Evolutionary conservation across 2,113 vertebrate genomes (phyloP), one percentile per base, ranked within the genome.

Genomic region (Proteles cristata): DNA sequence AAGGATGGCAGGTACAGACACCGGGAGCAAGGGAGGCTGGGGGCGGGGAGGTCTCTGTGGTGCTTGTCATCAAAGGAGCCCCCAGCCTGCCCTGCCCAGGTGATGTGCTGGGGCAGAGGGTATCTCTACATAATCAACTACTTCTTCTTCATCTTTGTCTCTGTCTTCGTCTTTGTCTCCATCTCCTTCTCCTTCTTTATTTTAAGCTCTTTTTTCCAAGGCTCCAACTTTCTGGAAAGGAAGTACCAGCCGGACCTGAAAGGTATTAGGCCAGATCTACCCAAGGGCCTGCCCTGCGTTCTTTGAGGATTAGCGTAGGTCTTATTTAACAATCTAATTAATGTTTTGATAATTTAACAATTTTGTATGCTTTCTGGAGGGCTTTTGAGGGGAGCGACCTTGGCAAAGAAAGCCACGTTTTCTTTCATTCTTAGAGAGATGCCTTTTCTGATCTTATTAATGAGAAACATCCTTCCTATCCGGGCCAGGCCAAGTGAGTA

Each of bases 281-380:
- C 98, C 97, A 96, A 98, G 96, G 39, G 55, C 84, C 58, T 88
- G 82, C 80, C 97, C 97, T 65, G 77, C 31, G 88, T 80, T 97
- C 84, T 93, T 97, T 76, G 65, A 97, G 97, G 94, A 98, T 98
- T 98, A 98, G 88, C 69, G 63, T 97, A 23, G 61, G 93, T 97
- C 97, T 98, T 98, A 97, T 93, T 94, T 97, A 98, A 97, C 97
- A 94, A 97, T 98, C 94, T 97, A 98, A 99, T 98, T 98, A 98
- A 98, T 98, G 97, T 97, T 98, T 98, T 98, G 93, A 97, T 98
- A 98, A 97, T 98, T 98, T 95, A 98, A 39, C 79, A 85, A 97
- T 98, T 98, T 95, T 97, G 33, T 93, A 87, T 98, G 93, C 71
- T 98, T 85, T 97, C 96, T 86, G 77, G 91, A 91, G 96, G 97